A percentile compares a stretch with the other conserved stretches of the same genome.
Evolutionary conservation across 2,113 vertebrate genomes (phyloP).

Genomic region (Ammodytes marinus): DNA sequence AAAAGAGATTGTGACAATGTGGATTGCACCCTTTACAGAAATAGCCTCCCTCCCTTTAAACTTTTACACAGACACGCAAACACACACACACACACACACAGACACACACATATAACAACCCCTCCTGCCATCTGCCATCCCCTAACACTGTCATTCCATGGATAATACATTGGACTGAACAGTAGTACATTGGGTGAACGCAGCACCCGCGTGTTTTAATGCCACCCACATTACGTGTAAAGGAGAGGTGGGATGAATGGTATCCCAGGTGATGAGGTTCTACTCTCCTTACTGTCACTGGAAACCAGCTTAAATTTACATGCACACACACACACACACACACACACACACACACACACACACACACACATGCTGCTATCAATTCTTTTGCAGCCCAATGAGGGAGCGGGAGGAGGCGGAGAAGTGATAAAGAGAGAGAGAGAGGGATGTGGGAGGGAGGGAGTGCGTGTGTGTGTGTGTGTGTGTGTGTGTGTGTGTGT

Average conservation of each 20-base stretch:
- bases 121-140: constrained; percentile 69
- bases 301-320: constrained; percentile 66
- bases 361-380: constrained; percentile 60
- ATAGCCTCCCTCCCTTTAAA: constrained; percentile 1
- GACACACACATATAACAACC: constrained; percentile 38
- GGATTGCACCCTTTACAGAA: constrained; percentile 47
- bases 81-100: constrained; percentile 13
- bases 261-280: constrained; percentile 80
- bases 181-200: constrained; percentile 50
- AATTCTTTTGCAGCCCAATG: constrained; percentile 79
- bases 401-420: constrained; percentile 76
- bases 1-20: constrained; percentile 39
- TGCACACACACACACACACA: constrained; percentile 14
- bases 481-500: constrained; percentile 28
- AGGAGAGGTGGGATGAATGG: constrained; percentile 64
- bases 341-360: constrained; percentile 32
- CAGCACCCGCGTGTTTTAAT: constrained; percentile 60
- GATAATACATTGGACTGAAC: constrained; percentile 77
- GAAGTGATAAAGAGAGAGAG: constrained; percentile 20
- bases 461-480: constrained; percentile 28
- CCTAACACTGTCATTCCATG: constrained; percentile 69
- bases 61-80: not conserved
- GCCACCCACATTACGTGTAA: constrained; percentile 68
- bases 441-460: constrained; percentile 57
- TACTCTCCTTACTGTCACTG: constrained; percentile 74